Evolutionary conservation across 2,888 invertebrate genomes (phyloP).

Genomic region (Melieria picta): DNA sequence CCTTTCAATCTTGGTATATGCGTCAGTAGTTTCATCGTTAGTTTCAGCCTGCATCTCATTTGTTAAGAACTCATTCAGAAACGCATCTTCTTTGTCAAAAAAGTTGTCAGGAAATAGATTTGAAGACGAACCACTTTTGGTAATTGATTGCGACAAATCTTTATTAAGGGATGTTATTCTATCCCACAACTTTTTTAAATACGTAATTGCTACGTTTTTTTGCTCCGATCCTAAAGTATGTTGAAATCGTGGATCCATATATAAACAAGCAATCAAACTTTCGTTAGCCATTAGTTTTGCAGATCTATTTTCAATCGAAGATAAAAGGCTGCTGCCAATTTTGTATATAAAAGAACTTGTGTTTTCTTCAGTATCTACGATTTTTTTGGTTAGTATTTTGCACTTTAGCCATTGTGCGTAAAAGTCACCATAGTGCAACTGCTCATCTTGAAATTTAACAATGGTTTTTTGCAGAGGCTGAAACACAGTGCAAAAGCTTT

Average conservation of each 20-base stretch:
- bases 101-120: slow-evolving; percentile 1
- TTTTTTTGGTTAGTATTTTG: slow-evolving; percentile 12
- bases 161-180: not conserved
- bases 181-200: slow-evolving; percentile 10
- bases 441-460: slow-evolving; percentile 26
- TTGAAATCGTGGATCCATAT: no score
- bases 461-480: slow-evolving; percentile 20
- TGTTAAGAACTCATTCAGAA: slow-evolving; percentile 17
- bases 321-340: not conserved
- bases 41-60: not conserved
- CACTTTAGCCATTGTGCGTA: slow-evolving; percentile 30
- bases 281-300: no score
- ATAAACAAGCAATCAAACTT: no score
- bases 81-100: slow-evolving; percentile 7
- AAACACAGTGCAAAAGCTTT: slow-evolving; percentile 24
- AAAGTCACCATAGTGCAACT: slow-evolving; percentile 26
- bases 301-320: no score
- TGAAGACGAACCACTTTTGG: not conserved
- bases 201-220: not conserved
- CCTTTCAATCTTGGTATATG: slow-evolving; percentile 23
- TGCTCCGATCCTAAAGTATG: no score
- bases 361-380: not conserved
- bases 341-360: not conserved
- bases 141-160: no score
- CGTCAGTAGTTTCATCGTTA: not conserved